Evolutionary conservation across 2,888 invertebrate genomes (phyloP).

Genomic region (Bembecia ichneumoniformis): DNA sequence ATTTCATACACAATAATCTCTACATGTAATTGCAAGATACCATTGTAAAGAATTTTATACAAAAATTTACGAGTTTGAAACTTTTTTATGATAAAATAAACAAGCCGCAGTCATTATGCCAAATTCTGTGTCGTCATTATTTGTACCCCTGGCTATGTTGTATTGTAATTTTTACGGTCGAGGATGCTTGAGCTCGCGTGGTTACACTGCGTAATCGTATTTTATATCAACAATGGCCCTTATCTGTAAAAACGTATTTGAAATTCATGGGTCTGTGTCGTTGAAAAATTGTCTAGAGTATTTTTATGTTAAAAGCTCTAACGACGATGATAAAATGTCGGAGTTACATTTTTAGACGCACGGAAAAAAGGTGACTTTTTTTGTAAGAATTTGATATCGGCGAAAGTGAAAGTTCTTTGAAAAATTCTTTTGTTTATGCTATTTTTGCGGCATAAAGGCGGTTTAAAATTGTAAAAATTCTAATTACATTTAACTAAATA

Average conservation of each 20-base stretch:
- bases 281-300: constrained; percentile 57
- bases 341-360: constrained; percentile 25
- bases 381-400: constrained; percentile 26
- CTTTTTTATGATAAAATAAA: constrained; percentile 25
- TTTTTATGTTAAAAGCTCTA: constrained; percentile 51
- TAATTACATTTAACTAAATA: no score
- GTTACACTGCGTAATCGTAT: constrained; percentile 59
- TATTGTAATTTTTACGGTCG: constrained; percentile 62
- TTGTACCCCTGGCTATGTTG: constrained; percentile 54
- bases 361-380: constrained; percentile 25
- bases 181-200: constrained; percentile 54
- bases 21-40: no score
- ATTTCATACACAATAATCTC: no score
- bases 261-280: constrained; percentile 57
- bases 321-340: constrained; percentile 22
- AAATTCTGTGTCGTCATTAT: constrained; percentile 58
- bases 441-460: no score
- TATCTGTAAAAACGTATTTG: constrained; percentile 64
- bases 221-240: constrained; percentile 64
- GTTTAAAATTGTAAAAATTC: no score
- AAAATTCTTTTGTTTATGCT: background rate
- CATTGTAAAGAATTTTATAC: no score
- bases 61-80: no score
- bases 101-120: constrained; percentile 50
- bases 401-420: constrained; percentile 13